Evolutionary conservation across 1,140 invertebrate genomes (phyloP).

Genomic region (Ptiloglossa arizonensis): DNA sequence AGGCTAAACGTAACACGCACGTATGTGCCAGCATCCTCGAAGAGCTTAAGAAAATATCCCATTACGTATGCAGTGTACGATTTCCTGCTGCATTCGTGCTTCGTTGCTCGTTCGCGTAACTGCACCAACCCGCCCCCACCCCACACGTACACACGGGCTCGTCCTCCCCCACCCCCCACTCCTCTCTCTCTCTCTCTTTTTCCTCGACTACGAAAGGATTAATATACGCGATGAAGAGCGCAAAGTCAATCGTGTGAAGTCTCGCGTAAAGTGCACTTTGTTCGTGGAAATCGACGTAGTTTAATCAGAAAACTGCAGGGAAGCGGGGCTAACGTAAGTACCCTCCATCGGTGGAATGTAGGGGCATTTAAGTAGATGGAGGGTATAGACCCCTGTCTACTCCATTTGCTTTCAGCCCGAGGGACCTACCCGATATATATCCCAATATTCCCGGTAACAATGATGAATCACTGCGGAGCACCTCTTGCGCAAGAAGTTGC

Average conservation of each 20-base stretch:
- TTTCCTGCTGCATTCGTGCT: background rate
- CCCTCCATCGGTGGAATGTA: constrained; percentile 59
- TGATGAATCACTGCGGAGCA: constrained; percentile 69
- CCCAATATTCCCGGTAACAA: constrained; percentile 71
- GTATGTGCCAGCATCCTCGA: no score
- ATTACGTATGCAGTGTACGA: constrained; percentile 2
- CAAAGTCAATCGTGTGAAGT: constrained; percentile 56
- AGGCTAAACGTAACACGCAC: no score
- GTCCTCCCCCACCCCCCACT: background rate
- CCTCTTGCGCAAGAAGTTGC: constrained; percentile 69
- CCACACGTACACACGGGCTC: no score
- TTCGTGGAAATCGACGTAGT: constrained; percentile 60
- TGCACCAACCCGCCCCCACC: no score
- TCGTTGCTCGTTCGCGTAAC: background rate
- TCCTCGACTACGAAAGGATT: no score
- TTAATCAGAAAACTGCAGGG: constrained; percentile 68
- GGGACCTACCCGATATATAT: constrained; percentile 67
- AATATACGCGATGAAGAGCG: constrained; percentile 29
- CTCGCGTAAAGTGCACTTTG: constrained; percentile 50
- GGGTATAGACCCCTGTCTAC: constrained; percentile 68
- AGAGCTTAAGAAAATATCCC: constrained; percentile 2
- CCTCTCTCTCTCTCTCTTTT: no score
- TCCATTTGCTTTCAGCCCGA: constrained; percentile 66
- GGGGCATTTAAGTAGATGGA: constrained; percentile 70
- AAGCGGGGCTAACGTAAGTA: constrained; percentile 45